Base-by-base conservation (phyloP, 2,888 invertebrate genomes). In the Drosophila putrida region DNA sequence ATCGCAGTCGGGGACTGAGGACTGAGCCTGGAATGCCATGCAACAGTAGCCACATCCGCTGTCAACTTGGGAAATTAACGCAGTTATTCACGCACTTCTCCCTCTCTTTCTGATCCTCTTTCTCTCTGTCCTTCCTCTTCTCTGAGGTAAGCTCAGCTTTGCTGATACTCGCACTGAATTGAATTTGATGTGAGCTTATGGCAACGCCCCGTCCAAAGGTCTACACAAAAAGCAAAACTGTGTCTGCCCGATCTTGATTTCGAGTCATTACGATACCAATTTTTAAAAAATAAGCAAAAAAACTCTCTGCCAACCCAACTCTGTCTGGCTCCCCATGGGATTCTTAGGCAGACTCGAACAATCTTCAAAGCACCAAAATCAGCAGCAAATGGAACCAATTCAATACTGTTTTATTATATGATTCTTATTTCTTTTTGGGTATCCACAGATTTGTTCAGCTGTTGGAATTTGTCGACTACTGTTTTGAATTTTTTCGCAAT, bases 21-120 rank as follows among this genome's bases (percentile, higher is more conserved):
- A 3, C 31, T 9, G 38, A 27, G 62, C 10, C 39, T 50, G 80
- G 71, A 75, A 69, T 77, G 76, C 73, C 74, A 75, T 57, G 75
- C 58, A 44, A 74, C 89, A 87, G 88, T 85, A 85, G 89, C 88
- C 80, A 84, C 82, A 85, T 84, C 78, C 82, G 88, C 89, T 85
- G 89, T 89, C 89, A 89, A 79, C 82, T 78, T 73, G 72, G 74
- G 60, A 84, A 84, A 89, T 85, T 77, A 87, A 87, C 84, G 89
- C 84, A 89, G 85, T 85, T 87, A 87, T 89, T 85, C 82, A 88
- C 71, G 66, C 89, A 83, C 71, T 6, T 39, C 39, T 27, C 28
- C 4, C 13, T 6, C n/a, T 33, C 41, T 9, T 6, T 41, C 20
- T 31, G 20, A 20, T 20, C 20, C 41, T 31, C 28, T 13, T 10